These are phyloP conservation scores for Hydra vulgaris DNA, from an alignment of 30 jellyfish, hydroid and myxozoan species.

Conservation along the genomic window DNA sequence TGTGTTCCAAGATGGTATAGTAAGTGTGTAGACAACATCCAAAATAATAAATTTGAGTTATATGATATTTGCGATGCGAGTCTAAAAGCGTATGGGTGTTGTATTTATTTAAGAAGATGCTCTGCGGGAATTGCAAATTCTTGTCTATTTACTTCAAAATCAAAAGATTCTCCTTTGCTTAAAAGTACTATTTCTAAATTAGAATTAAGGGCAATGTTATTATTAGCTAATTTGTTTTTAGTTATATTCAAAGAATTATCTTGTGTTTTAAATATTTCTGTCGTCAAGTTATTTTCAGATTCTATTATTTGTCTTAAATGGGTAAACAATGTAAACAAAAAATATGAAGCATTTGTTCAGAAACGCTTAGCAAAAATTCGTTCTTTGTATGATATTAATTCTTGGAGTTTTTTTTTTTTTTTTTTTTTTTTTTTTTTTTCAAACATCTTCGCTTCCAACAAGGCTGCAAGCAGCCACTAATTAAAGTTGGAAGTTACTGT, in stretches of 20 bases:
- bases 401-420: not conserved
- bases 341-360: not conserved
- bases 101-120: not conserved
- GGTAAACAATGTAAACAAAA: too few species aligned
- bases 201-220: not conserved
- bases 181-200: not conserved
- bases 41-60: constrained; percentile 4
- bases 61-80: constrained; percentile 5
- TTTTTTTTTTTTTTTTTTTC: too few species aligned
- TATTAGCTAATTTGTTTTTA: not conserved
- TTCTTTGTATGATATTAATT: not conserved
- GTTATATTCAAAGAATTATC: not conserved
- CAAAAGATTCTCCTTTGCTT: not conserved
- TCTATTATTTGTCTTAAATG: too few species aligned
- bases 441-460: too few species aligned
- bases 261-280: not conserved
- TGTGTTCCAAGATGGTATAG: not conserved
- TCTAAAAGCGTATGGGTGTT: constrained; percentile 11
- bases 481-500: too few species aligned
- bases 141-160: not conserved
- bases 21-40: not conserved
- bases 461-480: too few species aligned
- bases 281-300: not conserved
- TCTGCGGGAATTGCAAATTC: not conserved
- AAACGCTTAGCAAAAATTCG: not conserved